Conservation (phyloP, 2,888 invertebrate genomes). For the Boloria euphrosyne region DNA sequence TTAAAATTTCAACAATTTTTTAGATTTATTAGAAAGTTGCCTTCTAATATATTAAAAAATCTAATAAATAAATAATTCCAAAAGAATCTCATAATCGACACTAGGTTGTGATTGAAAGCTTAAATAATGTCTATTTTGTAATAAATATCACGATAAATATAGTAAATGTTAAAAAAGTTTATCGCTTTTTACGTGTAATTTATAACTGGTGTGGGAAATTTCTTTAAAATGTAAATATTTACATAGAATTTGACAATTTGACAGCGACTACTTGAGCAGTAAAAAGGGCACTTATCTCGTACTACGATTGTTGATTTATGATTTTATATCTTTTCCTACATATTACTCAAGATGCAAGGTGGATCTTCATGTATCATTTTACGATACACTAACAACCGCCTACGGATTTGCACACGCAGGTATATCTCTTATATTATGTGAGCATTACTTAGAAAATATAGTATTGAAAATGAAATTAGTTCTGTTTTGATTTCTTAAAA, state of each 20-base stretch:
- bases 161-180: background rate
- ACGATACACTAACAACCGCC: background rate
- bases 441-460: too few relatives aligned
- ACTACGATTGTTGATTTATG: conserved; percentile 23
- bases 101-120: too few relatives aligned
- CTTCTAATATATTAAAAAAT: too few relatives aligned
- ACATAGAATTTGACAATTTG: conserved; percentile 45
- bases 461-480: too few relatives aligned
- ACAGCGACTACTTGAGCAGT: conserved; percentile 50
- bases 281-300: conserved; percentile 37
- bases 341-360: conserved; percentile 13
- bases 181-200: conserved; percentile 10
- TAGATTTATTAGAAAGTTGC: too few relatives aligned
- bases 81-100: too few relatives aligned
- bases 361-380: conserved; percentile 2
- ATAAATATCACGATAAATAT: background rate
- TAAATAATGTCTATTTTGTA: background rate
- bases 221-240: conserved; percentile 44
- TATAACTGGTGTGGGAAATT: conserved; percentile 46
- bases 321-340: conserved; percentile 24
- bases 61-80: too few relatives aligned
- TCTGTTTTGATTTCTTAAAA: too few relatives aligned
- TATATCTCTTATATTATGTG: too few relatives aligned
- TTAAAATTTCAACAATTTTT: too few relatives aligned
- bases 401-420: background rate